Base-by-base conservation (phyloP, 2,888 invertebrate species). In the Eupithecia subumbrata region DNA sequence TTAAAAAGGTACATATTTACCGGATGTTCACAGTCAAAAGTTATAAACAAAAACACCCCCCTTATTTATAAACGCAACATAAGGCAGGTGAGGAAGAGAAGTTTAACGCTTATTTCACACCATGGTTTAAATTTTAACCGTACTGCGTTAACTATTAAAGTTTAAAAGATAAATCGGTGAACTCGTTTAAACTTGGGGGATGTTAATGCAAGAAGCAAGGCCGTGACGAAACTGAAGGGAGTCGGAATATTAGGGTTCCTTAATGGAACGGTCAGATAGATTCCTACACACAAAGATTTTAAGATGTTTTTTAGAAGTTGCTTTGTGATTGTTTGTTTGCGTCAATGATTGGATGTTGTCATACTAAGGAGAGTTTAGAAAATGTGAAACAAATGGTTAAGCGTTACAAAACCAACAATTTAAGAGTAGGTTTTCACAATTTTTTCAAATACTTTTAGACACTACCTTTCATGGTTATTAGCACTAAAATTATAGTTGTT, bases 201-300 rank as follows among this genome's bases (percentile, higher is more conserved):
- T 87, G 84, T 79, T 83, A 71, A 87, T 86, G 87, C 79, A 72
- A 80, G 86, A 89, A 81, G 84, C 88, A 87, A 97, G 91, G 97
- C 78, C 96, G 97, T 79, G 99, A 99, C 94, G 99, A 76, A 74
- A 74, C 70, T 73, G 72, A 77, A 80, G 82, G 82, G 82, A 71
- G 71, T 63, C 56, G 22, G 14, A 3, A 1, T 69, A 64, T 76
- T 74, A 60, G 74, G 74, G 76, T 75, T 68, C 68, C 68, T 25
- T 68, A 64, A 34, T 18, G 25, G 30, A 34, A 64, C 34, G 64
- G 64, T 34, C 64, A 64, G 9, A 34, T 18, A 34, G 64, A 22
- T 22, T 22, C 12, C 22, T 12, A 25, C 22, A 60, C 12, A 60
- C 25, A 60, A 60, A 60, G 22, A 25, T 25, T 9, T 52, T 43